A percentile compares a stretch with the other conserved stretches of the same genome.
Conservation (phyloP, 2,797 vertebrate species). For the Geotrypetes seraphini region DNA sequence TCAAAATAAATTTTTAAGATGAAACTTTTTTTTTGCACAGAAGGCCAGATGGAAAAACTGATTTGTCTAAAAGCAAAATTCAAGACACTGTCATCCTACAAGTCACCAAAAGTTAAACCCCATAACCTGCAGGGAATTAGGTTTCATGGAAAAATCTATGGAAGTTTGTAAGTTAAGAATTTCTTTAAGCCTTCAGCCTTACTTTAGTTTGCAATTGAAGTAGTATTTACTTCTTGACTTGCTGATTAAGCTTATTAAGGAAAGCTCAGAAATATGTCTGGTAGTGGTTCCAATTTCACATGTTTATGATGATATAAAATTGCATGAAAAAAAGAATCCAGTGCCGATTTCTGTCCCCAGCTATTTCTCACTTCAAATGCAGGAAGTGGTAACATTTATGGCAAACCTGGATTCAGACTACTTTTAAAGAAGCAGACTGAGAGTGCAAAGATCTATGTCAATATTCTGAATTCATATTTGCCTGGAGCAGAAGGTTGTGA, state of each 20-base stretch:
- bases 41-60: constrained; percentile 6
- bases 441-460: constrained; percentile 53
- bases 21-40: constrained; percentile 18
- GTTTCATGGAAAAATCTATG: constrained; percentile 9
- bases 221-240: constrained; percentile 20
- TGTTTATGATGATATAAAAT: constrained; percentile 25
- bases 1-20: constrained; percentile 2
- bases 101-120: constrained; percentile 4
- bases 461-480: constrained; percentile 72
- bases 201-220: constrained; percentile 19
- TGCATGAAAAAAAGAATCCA: constrained; percentile 21
- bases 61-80: constrained; percentile 17
- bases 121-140: constrained; percentile 20
- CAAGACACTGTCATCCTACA: constrained; percentile 22
- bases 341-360: constrained; percentile 29
- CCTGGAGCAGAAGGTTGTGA: constrained; percentile 62
- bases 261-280: constrained; percentile 9
- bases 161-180: constrained; percentile 23
- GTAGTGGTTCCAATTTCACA: constrained; percentile 8
- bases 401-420: constrained; percentile 36
- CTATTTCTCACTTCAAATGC: constrained; percentile 34
- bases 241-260: constrained; percentile 24
- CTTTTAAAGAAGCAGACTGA: constrained; percentile 39
- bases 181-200: constrained; percentile 12
- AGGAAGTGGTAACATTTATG: constrained; percentile 31